Conservation (phyloP, 2,113 vertebrate species). For the Nesoenas mayeri region DNA sequence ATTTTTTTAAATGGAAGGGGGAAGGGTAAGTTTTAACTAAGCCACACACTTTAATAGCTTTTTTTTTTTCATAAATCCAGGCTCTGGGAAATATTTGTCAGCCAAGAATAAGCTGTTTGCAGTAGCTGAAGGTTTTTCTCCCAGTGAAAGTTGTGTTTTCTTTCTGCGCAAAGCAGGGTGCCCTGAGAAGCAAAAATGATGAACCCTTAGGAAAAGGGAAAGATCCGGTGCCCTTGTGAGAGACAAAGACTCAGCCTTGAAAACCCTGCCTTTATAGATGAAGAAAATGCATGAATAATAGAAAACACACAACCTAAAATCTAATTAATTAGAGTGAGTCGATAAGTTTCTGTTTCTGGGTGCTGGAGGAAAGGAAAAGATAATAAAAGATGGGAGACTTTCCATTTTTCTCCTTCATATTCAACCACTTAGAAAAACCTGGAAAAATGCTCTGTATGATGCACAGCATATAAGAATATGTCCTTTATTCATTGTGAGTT, state of each 20-base stretch:
- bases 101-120: not conserved
- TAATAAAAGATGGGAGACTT: not conserved
- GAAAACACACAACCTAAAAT: not conserved
- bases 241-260: not conserved
- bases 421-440: too few species aligned
- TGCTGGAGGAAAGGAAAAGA: not conserved
- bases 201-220: not conserved
- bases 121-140: not conserved
- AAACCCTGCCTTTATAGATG: not conserved
- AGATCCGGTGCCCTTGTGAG: not conserved
- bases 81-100: not conserved
- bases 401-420: too few species aligned
- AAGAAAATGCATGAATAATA: not conserved
- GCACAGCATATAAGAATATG: not conserved
- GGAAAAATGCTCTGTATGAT: not conserved
- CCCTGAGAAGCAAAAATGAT: not conserved
- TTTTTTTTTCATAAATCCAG: not conserved
- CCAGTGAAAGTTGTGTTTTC: not conserved
- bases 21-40: not conserved
- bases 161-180: not conserved
- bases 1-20: not conserved
- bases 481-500: not conserved
- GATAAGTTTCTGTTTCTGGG: slow-evolving; percentile 7
- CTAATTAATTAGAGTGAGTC: not conserved
- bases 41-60: not conserved